Base-by-base conservation (phyloP, 2,113 vertebrate species). In the Otolemur garnettii region DNA sequence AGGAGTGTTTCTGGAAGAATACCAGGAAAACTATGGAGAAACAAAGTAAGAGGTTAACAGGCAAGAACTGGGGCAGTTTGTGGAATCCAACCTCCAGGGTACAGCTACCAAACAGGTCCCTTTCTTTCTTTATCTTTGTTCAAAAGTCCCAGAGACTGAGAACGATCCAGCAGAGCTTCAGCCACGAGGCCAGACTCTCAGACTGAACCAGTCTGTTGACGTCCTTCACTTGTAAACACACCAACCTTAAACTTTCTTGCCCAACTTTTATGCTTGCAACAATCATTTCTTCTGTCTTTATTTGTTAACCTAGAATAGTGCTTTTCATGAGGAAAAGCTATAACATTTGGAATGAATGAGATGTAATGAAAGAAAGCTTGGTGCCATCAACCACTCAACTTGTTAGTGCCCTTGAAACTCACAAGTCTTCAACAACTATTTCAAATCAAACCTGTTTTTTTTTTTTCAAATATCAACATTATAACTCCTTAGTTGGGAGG, bases 1-100 rank as follows among this genome's bases (percentile, higher is more conserved):
- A 4, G 5, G 22, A 68, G 62, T 85, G 18, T 94, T 90, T 19
- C 68, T 95, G 62, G 89, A 74, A 82, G 68, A 90, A 86, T 79
- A 33, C n/a, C 38, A 68, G 14, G 69, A 78, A 79, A 82, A 45
- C 71, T 50, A 93, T 28, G 0, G 35, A 38, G 35, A 94, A 84
- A 81, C 42, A 38, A 93, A 93, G 8, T 42, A 57, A 92, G 50
- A 79, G 24, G 45, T 93, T 68, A 92, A 28, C 12, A 55, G 57
- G 33, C 62, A 95, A 85, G 62, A 93, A 79, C 1, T 78, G 45
- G 55, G 94, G 17, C 60, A 30, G 10, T 85, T 74, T 77, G 24
- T 91, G 18, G 60, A 92, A 85, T 84, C 92, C 90, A 35, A 50
- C 30, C 35, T 80, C 26, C 38, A 74, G 38, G 19, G 13, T 62